phyloP scores from a whole-genome alignment of 1,140 invertebrate genomes.

The Parapsyche elsis region DNA sequence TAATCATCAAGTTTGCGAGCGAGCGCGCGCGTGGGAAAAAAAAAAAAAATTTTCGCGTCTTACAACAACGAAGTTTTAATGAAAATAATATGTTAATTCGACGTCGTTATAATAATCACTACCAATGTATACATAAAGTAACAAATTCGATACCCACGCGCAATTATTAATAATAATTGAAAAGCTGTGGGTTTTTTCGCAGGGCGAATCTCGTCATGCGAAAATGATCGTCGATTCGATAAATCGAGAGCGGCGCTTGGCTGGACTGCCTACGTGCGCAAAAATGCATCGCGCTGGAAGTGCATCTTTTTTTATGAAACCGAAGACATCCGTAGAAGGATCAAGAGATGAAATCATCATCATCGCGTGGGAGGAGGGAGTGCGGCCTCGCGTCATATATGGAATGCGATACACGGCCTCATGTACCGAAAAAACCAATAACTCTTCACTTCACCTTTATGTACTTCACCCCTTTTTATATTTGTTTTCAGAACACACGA shows the following conservation, averaged over 20 bases:
- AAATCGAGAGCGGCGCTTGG: background rate
- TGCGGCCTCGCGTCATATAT: slow-evolving; percentile 11
- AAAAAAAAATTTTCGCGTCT: background rate
- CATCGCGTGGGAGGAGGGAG: background rate
- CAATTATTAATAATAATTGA: background rate
- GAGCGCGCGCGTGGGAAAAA: slow-evolving; percentile 18
- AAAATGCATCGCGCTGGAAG: slow-evolving; percentile 12
- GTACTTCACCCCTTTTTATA: background rate
- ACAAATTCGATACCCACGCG: slow-evolving; percentile 6
- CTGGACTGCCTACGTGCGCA: background rate
- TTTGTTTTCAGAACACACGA: background rate
- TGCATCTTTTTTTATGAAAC: slow-evolving; percentile 19
- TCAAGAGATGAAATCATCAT: slow-evolving; percentile 28
- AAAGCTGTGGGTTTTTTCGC: too few relatives aligned
- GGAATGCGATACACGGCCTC: slow-evolving; percentile 19
- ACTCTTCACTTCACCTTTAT: slow-evolving; percentile 10
- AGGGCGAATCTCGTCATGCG: background rate
- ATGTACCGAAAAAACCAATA: background rate
- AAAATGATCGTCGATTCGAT: background rate
- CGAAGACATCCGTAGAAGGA: slow-evolving; percentile 13
- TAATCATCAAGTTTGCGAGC: background rate
- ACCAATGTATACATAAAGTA: background rate
- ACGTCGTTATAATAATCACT: slow-evolving; percentile 19
- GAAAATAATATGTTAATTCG: slow-evolving; percentile 31
- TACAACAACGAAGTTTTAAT: background rate